Conservation (phyloP, 2,888 invertebrate species). For the Panzeria rudis region DNA sequence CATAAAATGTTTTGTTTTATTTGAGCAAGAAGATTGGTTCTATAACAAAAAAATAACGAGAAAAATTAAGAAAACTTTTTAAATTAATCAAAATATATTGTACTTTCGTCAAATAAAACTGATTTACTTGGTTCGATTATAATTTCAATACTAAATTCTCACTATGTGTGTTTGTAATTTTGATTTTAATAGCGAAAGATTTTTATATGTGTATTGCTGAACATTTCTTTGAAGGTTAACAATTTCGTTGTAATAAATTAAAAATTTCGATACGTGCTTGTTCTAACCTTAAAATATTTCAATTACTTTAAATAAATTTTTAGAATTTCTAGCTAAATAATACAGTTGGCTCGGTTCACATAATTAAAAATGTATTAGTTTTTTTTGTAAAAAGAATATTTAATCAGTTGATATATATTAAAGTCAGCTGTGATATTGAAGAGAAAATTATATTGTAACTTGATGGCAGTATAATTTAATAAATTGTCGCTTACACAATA, state of each 20-base stretch:
- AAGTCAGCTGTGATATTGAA: conserved; percentile 19
- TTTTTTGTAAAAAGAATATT: conserved; percentile 28
- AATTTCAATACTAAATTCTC: background rate
- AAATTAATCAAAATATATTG: background rate
- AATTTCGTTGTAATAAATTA: too few relatives aligned
- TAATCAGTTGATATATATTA: conserved; percentile 8
- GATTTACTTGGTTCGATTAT: background rate
- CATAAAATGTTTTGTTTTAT: background rate
- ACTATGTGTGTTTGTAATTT: background rate
- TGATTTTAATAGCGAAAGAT: background rate
- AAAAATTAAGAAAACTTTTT: background rate
- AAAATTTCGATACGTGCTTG: background rate
- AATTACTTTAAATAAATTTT: background rate
- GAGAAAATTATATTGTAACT: too few relatives aligned
- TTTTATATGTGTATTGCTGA: background rate
- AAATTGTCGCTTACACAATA: too few relatives aligned
- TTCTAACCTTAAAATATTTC: conserved; percentile 7
- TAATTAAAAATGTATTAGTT: conserved; percentile 45
- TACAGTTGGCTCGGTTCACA: conserved; percentile 59
- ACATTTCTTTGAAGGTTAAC: conserved; percentile 3
- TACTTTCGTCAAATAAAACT: background rate
- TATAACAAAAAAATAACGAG: background rate
- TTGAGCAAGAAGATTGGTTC: background rate
- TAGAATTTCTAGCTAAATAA: background rate
- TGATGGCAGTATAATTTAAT: too few relatives aligned